Evolutionary conservation across 2,888 invertebrate genomes (phyloP), one percentile per base, ranked within the genome.

Genomic region (Thereva unica): DNA sequence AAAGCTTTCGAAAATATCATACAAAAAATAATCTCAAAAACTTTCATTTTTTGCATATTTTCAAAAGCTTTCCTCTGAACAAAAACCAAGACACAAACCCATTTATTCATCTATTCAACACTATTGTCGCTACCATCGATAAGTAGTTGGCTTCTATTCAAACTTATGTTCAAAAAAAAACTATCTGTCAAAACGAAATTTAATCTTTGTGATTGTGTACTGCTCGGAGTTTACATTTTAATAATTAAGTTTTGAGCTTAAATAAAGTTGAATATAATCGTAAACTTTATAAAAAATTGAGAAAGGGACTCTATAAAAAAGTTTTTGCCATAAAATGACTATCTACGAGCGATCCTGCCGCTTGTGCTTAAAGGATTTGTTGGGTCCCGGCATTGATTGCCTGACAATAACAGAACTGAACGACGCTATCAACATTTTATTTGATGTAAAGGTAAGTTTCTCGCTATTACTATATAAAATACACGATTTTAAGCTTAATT

Each of bases 261-360:
- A 10, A 23, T 4, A 50, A 50, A 50, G 8, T 7, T 34, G 5
- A 34, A 6, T 8, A 23, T 34, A 50, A 10, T 9, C 7, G 42
- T 2, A 42, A 7, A n/a, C 7, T 6, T 9, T 40, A 23, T 23
- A 23, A 23, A 23, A 23, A 23, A 23, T 23, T 23, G 23, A 23
- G 23, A 23, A 23, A 23, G 23, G 23, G 23, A 23, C 23, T 23
- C 23, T 23, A 23, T 23, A 23, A 23, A 23, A 23, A 23, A 23
- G 23, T 23, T 23, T 23, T 23, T 23, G 23, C 23, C 50, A 42
- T 9, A 68, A 55, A 45, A 69, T 69, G 64, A 67, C 64, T 64
- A 64, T n/a, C 59, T 69, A 69, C 52, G 67, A 67, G 34, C 44
- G n/a, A n/a, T 66, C 63, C 1, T 69, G 68, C 40, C 49, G 68